Evolutionary conservation across 1,140 invertebrate genomes (phyloP).

Genomic region (Lepidurus packardi): DNA sequence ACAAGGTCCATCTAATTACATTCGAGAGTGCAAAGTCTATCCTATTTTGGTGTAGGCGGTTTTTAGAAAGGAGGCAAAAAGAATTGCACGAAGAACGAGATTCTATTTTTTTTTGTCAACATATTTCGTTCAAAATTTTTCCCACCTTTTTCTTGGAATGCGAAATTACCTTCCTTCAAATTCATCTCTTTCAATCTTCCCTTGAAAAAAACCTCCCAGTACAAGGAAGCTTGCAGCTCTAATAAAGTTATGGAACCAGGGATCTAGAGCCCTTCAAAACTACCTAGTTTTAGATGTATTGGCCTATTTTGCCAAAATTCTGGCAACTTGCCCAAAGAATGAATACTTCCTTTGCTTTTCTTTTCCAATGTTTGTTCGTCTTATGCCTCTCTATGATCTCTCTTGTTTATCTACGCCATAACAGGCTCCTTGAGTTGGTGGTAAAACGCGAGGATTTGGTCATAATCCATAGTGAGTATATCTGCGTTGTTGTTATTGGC

Average conservation of each 20-base stretch:
- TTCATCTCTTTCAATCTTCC: not conserved
- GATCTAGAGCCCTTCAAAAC: not conserved
- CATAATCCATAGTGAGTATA: not conserved
- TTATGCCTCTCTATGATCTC: no score
- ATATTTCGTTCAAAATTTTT: not conserved
- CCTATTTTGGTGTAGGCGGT: constrained; percentile 6
- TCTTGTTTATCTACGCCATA: not conserved
- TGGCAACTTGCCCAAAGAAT: no score
- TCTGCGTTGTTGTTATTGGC: constrained; percentile 23
- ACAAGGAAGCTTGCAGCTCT: constrained; percentile 1
- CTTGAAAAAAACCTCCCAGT: not conserved
- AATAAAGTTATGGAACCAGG: not conserved
- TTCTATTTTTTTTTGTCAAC: not conserved
- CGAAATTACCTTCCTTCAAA: not conserved
- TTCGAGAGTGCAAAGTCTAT: not conserved
- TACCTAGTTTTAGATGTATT: no score
- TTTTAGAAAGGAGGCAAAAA: not conserved
- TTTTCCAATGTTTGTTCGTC: no score
- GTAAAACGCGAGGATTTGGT: not conserved
- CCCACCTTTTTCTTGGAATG: not conserved
- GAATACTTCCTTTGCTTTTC: no score
- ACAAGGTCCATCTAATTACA: not conserved
- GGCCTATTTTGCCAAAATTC: no score
- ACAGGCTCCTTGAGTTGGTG: not conserved
- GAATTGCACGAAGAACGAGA: constrained; percentile 15